Percentiles rank a stretch among this genome's conserved stretches.
Evolutionary conservation across 1,140 invertebrate species (phyloP).

Genomic region (Theocolax elegans): DNA sequence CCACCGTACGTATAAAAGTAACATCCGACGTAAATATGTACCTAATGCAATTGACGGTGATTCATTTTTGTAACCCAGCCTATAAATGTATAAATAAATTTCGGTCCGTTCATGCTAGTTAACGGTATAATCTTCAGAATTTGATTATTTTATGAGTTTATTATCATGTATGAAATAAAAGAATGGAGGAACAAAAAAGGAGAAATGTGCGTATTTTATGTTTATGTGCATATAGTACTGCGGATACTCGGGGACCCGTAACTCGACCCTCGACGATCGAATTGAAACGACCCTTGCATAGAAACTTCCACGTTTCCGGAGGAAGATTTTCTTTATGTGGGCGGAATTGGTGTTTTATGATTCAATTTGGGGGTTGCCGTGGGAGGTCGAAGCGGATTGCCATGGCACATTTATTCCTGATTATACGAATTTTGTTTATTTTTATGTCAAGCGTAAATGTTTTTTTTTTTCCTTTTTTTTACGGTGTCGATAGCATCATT

Average conservation of each 20-base stretch:
- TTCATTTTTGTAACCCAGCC: too few species aligned
- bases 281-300: conserved; percentile 29
- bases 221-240: background rate
- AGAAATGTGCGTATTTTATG: background rate
- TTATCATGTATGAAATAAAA: too few species aligned
- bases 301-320: conserved; percentile 1
- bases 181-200: background rate
- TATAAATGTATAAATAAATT: too few species aligned
- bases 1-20: too few species aligned
- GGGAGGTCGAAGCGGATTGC: background rate
- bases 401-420: conserved; percentile 9
- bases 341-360: conserved; percentile 31
- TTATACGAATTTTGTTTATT: conserved; percentile 30
- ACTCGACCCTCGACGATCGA: background rate
- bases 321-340: conserved; percentile 31
- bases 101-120: too few species aligned
- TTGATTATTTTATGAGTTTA: too few species aligned
- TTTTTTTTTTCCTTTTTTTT: background rate
- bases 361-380: conserved; percentile 22
- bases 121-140: too few species aligned
- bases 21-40: too few species aligned
- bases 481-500: background rate
- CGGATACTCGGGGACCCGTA: background rate
- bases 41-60: too few species aligned
- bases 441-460: background rate